phyloP scores from a whole-genome alignment of 2,888 invertebrate species.

The Prosopocoilus inquinatus region DNA sequence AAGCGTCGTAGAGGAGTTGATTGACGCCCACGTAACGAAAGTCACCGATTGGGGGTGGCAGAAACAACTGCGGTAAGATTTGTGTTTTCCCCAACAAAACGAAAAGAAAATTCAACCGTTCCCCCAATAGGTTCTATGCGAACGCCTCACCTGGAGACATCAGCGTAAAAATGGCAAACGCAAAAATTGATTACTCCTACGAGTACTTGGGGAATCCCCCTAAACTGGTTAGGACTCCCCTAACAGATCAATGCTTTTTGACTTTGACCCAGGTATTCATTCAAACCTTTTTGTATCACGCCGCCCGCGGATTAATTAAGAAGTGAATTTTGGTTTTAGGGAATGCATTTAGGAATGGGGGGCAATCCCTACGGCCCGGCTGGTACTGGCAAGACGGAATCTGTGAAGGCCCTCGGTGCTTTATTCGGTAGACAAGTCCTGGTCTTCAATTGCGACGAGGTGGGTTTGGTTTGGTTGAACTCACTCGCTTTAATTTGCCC shows the following conservation, averaged over 20 bases:
- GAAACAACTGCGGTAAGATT: constrained; percentile 76
- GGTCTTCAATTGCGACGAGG: constrained; percentile 97
- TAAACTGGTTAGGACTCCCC: constrained; percentile 91
- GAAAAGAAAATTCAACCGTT: neutral
- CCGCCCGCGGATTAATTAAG: neutral
- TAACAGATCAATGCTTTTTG: constrained; percentile 97
- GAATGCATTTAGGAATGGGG: constrained; percentile 92
- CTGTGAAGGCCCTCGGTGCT: constrained; percentile 91
- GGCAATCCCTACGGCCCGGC: constrained; percentile 99
- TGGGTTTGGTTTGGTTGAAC: constrained; percentile 34
- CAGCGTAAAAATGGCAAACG: constrained; percentile 85
- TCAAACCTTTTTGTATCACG: neutral
- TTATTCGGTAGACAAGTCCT: constrained; percentile 91
- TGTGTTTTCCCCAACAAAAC: neutral
- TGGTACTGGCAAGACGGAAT: constrained; percentile 98
- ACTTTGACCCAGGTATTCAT: constrained; percentile 81
- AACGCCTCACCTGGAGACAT: constrained; percentile 57
- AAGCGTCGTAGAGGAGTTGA: constrained; percentile 74
- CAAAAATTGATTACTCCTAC: constrained; percentile 93
- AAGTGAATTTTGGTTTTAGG: constrained; percentile 58
- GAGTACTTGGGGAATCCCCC: constrained; percentile 97
- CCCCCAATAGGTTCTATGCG: constrained; percentile 2
- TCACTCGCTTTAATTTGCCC: neutral
- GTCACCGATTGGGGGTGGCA: constrained; percentile 90
- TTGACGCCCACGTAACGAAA: constrained; percentile 65